phyloP scores from a whole-genome alignment of 2,888 invertebrate genomes.

The Cantharis rustica region DNA sequence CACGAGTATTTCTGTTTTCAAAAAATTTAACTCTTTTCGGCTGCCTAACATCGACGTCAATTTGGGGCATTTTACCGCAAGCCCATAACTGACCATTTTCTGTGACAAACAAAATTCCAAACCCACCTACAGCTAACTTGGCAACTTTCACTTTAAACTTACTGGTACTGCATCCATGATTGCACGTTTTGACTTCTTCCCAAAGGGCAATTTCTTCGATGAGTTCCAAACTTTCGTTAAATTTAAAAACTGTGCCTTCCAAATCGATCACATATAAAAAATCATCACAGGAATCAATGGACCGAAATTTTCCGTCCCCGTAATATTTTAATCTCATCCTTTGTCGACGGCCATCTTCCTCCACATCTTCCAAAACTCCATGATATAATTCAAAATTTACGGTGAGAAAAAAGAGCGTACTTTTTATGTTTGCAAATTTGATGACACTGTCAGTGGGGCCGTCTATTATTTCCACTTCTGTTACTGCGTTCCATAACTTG shows the following conservation, averaged over 20 bases:
- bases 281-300: slow-evolving; percentile 66
- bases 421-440: slow-evolving; percentile 56
- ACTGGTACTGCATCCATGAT: slow-evolving; percentile 66
- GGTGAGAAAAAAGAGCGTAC: slow-evolving; percentile 57
- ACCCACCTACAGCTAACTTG: slow-evolving; percentile 65
- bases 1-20: slow-evolving; percentile 69
- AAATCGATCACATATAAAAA: slow-evolving; percentile 66
- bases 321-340: slow-evolving; percentile 58
- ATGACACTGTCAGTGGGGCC: slow-evolving; percentile 47
- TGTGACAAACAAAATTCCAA: slow-evolving; percentile 67
- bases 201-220: slow-evolving; percentile 66
- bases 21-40: slow-evolving; percentile 72
- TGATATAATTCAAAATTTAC: slow-evolving; percentile 55
- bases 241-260: slow-evolving; percentile 65
- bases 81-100: slow-evolving; percentile 74
- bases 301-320: slow-evolving; percentile 62
- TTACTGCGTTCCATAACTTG: slow-evolving; percentile 45
- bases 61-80: slow-evolving; percentile 69
- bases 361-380: slow-evolving; percentile 50
- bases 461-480: slow-evolving; percentile 44
- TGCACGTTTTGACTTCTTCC: slow-evolving; percentile 69
- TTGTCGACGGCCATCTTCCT: slow-evolving; percentile 47
- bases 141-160: slow-evolving; percentile 66
- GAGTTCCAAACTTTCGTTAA: slow-evolving; percentile 59
- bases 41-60: slow-evolving; percentile 63